Base-by-base conservation (phyloP, 2,888 invertebrate genomes). In the Caenorhabditis panamensis region DNA sequence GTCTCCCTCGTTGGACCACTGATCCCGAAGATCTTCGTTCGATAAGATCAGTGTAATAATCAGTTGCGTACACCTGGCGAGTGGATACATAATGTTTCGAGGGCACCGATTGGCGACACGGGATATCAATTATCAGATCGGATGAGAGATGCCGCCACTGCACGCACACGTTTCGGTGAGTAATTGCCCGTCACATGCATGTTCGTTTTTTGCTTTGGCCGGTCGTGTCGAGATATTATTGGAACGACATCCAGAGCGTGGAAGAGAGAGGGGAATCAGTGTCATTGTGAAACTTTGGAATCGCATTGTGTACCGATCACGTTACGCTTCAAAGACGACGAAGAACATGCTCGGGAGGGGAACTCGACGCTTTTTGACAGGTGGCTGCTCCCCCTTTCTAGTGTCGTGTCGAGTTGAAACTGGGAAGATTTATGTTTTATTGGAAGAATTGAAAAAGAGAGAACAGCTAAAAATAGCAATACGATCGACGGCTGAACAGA, bases 401-500 rank as follows among this genome's bases (percentile, higher is more conserved):
- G 31, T 31, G 5, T 6, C 31, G 24, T 13, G 22, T 44, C 44
- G 44, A 51, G 22, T 22, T 51, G 51, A 51, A 51, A 51, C 11
- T 22, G 22, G 24, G 54, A 54, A 28, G 54, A 26, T 47, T 58
- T 58, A 58, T 41, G n/a, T n/a, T n/a, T n/a, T 58, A 41, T 58
- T 28, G 31, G 28, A 59, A 44, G 20, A 20, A 13, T 51, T 24
- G n/a, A 13, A 49, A 53, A 31, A 31, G 31, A 31, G 9, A 24
- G 24, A 11, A 54, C 13, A 71, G 73, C 73, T 64, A 73, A 59
- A 66, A 64, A 73, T 64, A 64, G 64, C 73, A 66, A 73, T 73
- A 64, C 73, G 73, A 58, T 59, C 58, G 64, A 73, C 73, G 28
- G 41, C 20, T 37, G 44, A 28, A 44, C 36, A 28, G 22, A 54